Conservation (phyloP, 2,797 vertebrate genomes). For the Ctenopoma kingsleyae region DNA sequence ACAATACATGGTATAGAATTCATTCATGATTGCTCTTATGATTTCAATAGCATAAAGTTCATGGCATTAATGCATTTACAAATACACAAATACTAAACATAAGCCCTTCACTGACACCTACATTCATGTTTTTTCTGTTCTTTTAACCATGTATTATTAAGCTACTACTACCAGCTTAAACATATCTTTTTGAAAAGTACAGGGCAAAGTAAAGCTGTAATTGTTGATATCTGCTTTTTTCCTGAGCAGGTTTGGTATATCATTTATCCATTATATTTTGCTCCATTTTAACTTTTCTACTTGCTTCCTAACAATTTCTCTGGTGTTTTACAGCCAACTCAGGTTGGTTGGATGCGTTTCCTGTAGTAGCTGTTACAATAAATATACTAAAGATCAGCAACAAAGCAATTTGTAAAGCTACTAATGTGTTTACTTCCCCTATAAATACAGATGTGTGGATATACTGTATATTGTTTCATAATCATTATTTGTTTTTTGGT, state of each 20-base stretch:
- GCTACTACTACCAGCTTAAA: no score
- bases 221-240: not conserved
- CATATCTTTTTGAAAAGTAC: not conserved
- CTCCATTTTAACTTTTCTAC: not conserved
- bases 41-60: slow-evolving; percentile 7
- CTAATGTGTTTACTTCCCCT: not conserved
- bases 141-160: no score
- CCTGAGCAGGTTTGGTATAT: not conserved
- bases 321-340: no score
- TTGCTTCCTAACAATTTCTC: not conserved
- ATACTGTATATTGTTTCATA: not conserved
- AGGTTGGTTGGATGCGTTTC: no score
- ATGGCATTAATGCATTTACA: not conserved
- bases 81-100: not conserved
- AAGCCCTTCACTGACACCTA: not conserved
- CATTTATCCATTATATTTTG: not conserved
- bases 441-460: not conserved
- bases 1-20: slow-evolving; percentile 37
- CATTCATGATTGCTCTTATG: slow-evolving; percentile 18
- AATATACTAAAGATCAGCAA: no score
- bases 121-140: no score
- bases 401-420: not conserved
- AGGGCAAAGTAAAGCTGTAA: slow-evolving; percentile 4
- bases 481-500: not conserved
- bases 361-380: no score